Evolutionary conservation across 2,797 vertebrate species (phyloP).

Genomic region (Chloroceryle inda): DNA sequence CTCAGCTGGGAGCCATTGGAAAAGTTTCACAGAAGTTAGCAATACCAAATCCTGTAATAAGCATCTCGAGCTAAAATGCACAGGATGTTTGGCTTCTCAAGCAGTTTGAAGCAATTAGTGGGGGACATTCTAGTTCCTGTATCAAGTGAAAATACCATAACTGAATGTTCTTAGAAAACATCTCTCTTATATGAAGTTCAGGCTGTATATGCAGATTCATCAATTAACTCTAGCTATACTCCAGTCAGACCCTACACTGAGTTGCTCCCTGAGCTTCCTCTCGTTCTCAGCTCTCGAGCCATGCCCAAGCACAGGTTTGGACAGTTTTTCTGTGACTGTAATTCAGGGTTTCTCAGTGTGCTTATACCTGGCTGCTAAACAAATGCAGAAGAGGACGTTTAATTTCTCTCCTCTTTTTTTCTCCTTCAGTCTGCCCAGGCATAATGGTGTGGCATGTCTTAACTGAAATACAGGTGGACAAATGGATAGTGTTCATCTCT

Average conservation of each 20-base stretch:
- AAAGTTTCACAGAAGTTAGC: not conserved
- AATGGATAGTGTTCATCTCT: not conserved
- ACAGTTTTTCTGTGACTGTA: not conserved
- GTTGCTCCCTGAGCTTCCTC: fast-evolving
- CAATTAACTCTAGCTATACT: not conserved
- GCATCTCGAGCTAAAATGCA: not conserved
- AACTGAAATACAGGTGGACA: not conserved
- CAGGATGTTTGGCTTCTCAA: not conserved
- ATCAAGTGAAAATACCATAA: not conserved
- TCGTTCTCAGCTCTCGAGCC: not conserved
- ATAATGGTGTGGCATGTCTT: not conserved
- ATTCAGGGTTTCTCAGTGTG: not conserved
- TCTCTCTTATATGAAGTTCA: not conserved
- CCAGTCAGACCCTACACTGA: not conserved
- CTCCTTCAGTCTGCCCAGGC: not conserved
- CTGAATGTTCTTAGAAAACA: not conserved
- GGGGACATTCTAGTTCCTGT: not conserved
- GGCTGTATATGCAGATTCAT: not conserved
- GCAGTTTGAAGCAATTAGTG: not conserved
- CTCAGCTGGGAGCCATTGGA: conserved; percentile 22
- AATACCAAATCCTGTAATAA: not conserved
- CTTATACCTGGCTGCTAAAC: not conserved
- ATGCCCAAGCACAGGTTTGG: fast-evolving
- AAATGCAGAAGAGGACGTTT: not conserved
- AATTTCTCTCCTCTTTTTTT: not conserved